These are phyloP conservation scores for Aethes cnicana DNA, from an alignment of 2,888 invertebrate species.

Conservation along the genomic window DNA sequence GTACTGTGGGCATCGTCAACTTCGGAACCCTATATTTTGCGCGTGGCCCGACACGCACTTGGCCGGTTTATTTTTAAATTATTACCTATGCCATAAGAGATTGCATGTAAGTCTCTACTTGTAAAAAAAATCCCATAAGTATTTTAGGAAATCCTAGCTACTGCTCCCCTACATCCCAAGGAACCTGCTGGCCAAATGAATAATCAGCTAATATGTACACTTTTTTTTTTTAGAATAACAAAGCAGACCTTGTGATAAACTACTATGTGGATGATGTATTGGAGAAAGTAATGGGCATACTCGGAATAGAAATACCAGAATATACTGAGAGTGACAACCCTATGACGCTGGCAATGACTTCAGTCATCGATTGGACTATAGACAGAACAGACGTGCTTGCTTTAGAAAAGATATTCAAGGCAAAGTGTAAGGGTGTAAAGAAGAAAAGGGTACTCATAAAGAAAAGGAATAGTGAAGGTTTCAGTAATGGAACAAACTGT, in stretches of 20 bases:
- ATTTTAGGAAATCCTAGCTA: too few relatives aligned
- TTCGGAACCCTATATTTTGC: too few relatives aligned
- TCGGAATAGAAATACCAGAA: conserved; percentile 88
- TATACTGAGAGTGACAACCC: conserved; percentile 87
- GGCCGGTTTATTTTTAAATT: too few relatives aligned
- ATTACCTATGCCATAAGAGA: too few relatives aligned
- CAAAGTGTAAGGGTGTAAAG: conserved; percentile 73
- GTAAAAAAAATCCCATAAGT: too few relatives aligned
- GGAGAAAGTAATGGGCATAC: conserved; percentile 86
- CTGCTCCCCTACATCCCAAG: too few relatives aligned
- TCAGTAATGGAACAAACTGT: conserved; percentile 23
- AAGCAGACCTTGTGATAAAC: conserved; percentile 93
- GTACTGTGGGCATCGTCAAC: too few relatives aligned
- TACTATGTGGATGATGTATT: conserved; percentile 94
- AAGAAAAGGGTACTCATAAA: conserved; percentile 68
- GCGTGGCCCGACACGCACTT: too few relatives aligned
- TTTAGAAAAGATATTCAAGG: conserved; percentile 83
- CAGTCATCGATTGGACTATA: conserved; percentile 88
- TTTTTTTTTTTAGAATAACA: conserved; percentile 88
- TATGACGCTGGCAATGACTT: conserved; percentile 75
- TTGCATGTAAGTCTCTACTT: too few relatives aligned
- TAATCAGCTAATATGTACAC: too few relatives aligned
- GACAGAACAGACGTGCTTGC: conserved; percentile 80
- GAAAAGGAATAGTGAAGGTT: conserved; percentile 50
- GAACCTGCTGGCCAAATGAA: too few relatives aligned